Evolutionary conservation across 2,113 vertebrate species (phyloP).

Genomic region (Platichthys flesus): DNA sequence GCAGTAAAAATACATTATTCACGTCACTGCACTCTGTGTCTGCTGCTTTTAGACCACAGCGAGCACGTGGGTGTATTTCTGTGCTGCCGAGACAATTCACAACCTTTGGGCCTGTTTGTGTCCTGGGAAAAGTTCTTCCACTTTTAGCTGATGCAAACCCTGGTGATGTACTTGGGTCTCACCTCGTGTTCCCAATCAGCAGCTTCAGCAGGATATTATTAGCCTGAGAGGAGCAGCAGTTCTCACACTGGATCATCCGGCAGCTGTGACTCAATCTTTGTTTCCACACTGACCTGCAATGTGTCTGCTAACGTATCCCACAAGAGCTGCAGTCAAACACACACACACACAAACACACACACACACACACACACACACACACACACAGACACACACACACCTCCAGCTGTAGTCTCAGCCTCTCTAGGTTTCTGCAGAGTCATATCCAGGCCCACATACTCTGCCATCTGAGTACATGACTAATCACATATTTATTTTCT

Average conservation of each 20-base stretch:
- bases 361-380: too few relatives aligned
- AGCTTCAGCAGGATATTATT: constrained; percentile 60
- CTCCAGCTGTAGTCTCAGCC: neutral
- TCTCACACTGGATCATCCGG: constrained; percentile 44
- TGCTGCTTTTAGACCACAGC: constrained; percentile 12
- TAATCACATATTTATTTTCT: neutral
- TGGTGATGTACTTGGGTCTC: constrained; percentile 64
- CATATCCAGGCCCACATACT: neutral
- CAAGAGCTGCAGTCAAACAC: constrained; percentile 6
- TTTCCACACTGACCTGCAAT: constrained; percentile 39
- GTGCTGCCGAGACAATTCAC: constrained; percentile 10
- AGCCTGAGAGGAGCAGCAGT: constrained; percentile 47
- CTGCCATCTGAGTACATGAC: neutral
- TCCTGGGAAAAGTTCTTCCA: constrained; percentile 40
- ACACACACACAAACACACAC: too few relatives aligned
- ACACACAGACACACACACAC: too few relatives aligned
- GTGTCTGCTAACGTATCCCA: constrained; percentile 14
- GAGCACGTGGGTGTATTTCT: constrained; percentile 24
- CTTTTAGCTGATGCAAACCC: constrained; percentile 53
- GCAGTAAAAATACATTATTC: constrained; percentile 38
- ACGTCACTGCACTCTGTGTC: constrained; percentile 31
- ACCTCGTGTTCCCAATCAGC: constrained; percentile 70
- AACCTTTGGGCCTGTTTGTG: constrained; percentile 36
- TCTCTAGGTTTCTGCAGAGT: constrained; percentile 17
- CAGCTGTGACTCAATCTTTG: constrained; percentile 58